Evolutionary conservation across 2,113 vertebrate species (phyloP).

Genomic region (Periophthalmus modestus): DNA sequence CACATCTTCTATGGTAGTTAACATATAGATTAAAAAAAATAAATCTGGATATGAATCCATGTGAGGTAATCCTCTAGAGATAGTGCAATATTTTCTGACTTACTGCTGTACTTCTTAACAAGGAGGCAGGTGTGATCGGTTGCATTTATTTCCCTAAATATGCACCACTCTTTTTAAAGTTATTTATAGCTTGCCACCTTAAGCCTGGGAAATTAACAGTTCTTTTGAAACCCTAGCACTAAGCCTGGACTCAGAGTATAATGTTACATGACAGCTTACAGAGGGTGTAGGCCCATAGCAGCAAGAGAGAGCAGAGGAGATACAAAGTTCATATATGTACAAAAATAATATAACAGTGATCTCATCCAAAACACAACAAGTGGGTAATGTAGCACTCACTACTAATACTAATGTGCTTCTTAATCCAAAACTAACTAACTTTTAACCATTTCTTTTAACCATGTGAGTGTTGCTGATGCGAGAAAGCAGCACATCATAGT

Average conservation of each 20-base stretch:
- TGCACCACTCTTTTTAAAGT: conserved; percentile 41
- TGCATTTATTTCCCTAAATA: too few species aligned
- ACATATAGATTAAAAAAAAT: too few species aligned
- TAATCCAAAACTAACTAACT: neutral
- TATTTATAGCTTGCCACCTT: conserved; percentile 72
- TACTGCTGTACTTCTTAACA: too few species aligned
- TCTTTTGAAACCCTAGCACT: conserved; percentile 77
- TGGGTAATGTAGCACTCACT: neutral
- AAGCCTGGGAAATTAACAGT: conserved; percentile 75
- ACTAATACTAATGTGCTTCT: too few species aligned
- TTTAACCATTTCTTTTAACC: neutral
- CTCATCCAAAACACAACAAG: conserved; percentile 15
- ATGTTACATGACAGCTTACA: conserved; percentile 75
- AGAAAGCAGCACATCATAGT: neutral
- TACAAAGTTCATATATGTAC: conserved; percentile 31
- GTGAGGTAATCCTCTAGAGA: too few species aligned
- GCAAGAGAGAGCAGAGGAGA: conserved; percentile 30
- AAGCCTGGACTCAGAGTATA: conserved; percentile 70
- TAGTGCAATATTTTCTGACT: too few species aligned
- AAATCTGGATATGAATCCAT: too few species aligned
- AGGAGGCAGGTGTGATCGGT: too few species aligned
- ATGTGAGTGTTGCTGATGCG: neutral
- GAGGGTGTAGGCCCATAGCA: conserved; percentile 53
- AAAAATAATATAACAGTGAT: conserved; percentile 9
- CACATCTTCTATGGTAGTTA: too few species aligned